A percentile compares a stretch with the other conserved stretches of the same genome.
Evolutionary conservation across 2,888 invertebrate genomes (phyloP).

Genomic region (Spisula solida): DNA sequence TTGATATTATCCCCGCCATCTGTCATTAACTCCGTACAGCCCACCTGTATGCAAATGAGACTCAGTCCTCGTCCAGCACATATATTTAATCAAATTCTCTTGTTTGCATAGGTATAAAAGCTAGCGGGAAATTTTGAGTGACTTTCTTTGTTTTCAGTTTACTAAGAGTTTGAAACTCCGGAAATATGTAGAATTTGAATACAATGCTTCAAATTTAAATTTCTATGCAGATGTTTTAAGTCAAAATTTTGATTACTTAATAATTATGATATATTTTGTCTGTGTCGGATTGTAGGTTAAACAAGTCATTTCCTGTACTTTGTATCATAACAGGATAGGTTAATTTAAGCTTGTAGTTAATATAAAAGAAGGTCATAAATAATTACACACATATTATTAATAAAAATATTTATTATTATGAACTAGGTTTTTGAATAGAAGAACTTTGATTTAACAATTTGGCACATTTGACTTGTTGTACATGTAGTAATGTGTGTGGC

Average conservation of each 20-base stretch:
- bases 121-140: background rate
- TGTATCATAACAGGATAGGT: background rate
- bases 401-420: no score
- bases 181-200: conserved; percentile 1
- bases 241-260: background rate
- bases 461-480: no score
- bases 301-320: background rate
- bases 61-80: background rate
- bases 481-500: no score
- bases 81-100: conserved; percentile 13
- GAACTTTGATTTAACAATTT: no score
- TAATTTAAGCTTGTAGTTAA: background rate
- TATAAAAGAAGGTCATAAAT: no score
- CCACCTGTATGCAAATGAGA: conserved; percentile 63
- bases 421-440: no score
- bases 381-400: no score
- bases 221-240: no score
- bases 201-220: background rate
- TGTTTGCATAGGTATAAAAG: conserved; percentile 19
- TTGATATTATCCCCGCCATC: conserved; percentile 45
- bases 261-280: background rate
- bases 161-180: background rate
- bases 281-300: background rate
- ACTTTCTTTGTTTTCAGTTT: background rate
- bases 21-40: conserved; percentile 30